These are phyloP conservation scores for Pararge aegeria DNA, from an alignment of 1,140 invertebrate genomes.

Conservation along the genomic window DNA sequence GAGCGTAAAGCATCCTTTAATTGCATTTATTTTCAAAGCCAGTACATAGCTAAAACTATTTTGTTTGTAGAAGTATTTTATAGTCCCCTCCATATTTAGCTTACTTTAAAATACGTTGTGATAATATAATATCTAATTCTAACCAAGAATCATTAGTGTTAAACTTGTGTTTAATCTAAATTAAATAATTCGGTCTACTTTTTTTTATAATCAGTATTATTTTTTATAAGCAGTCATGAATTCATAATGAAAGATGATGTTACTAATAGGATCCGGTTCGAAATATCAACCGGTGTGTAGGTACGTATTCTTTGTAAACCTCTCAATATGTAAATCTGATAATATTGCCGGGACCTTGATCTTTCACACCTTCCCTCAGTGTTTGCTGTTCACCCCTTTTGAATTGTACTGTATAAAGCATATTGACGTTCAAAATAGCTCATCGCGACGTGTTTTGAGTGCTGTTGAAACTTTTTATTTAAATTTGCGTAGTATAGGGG, in stretches of 20 bases:
- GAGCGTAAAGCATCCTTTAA: too few relatives aligned
- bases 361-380: conserved; percentile 58
- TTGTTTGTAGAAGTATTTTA: too few relatives aligned
- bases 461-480: conserved; percentile 56
- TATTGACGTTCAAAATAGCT: conserved; percentile 38
- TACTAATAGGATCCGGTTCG: conserved; percentile 48
- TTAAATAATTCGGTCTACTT: conserved; percentile 20
- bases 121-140: too few relatives aligned
- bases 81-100: too few relatives aligned
- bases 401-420: conserved; percentile 27
- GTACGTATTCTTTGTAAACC: conserved; percentile 48
- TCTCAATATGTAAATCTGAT: conserved; percentile 57
- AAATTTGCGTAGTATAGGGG: conserved; percentile 70
- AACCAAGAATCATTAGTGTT: too few relatives aligned
- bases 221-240: conserved; percentile 29
- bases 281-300: conserved; percentile 68
- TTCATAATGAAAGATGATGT: conserved; percentile 37
- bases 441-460: conserved; percentile 49
- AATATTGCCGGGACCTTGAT: conserved; percentile 48
- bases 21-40: too few relatives aligned
- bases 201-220: too few relatives aligned
- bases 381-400: conserved; percentile 39
- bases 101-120: too few relatives aligned
- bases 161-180: background rate
- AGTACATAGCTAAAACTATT: too few relatives aligned